Conservation (phyloP, 1,140 invertebrate genomes). For the Eupristina koningsbergeri region DNA sequence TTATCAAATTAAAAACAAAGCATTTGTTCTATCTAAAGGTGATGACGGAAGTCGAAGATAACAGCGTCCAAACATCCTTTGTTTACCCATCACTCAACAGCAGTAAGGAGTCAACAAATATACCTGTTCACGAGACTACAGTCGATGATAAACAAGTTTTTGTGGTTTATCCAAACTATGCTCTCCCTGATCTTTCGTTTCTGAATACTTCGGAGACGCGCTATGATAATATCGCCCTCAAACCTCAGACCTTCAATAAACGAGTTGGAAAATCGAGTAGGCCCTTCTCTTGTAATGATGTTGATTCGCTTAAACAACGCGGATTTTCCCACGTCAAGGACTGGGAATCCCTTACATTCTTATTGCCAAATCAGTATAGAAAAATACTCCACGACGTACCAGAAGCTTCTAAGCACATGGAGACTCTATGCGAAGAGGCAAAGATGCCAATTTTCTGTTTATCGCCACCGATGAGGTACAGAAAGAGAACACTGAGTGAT, state of each 20-base stretch:
- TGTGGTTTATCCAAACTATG: constrained; percentile 93
- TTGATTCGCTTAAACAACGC: constrained; percentile 84
- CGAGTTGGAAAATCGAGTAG: constrained; percentile 73
- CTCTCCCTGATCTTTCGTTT: constrained; percentile 90
- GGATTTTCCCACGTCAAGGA: constrained; percentile 89
- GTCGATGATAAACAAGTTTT: constrained; percentile 84
- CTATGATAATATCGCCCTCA: constrained; percentile 77
- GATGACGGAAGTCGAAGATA: constrained; percentile 66
- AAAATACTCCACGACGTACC: constrained; percentile 82
- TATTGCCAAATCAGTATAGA: constrained; percentile 86
- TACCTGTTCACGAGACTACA: constrained; percentile 60
- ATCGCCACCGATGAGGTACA: constrained; percentile 75
- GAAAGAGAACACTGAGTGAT: constrained; percentile 69
- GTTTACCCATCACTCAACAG: constrained; percentile 55
- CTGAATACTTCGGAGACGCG: constrained; percentile 78
- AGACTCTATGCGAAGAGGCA: constrained; percentile 72
- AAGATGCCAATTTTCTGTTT: constrained; percentile 80
- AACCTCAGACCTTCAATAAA: constrained; percentile 71
- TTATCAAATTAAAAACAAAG: too few species aligned
- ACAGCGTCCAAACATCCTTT: constrained; percentile 69
- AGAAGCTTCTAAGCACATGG: constrained; percentile 79
- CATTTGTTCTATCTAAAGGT: constrained; percentile 55
- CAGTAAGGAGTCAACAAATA: not conserved
- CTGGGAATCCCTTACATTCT: constrained; percentile 91
- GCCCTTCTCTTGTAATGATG: constrained; percentile 88